These are phyloP conservation scores for Fragum whitleyi DNA, from an alignment of 2,888 invertebrate species.

Conservation along the genomic window DNA sequence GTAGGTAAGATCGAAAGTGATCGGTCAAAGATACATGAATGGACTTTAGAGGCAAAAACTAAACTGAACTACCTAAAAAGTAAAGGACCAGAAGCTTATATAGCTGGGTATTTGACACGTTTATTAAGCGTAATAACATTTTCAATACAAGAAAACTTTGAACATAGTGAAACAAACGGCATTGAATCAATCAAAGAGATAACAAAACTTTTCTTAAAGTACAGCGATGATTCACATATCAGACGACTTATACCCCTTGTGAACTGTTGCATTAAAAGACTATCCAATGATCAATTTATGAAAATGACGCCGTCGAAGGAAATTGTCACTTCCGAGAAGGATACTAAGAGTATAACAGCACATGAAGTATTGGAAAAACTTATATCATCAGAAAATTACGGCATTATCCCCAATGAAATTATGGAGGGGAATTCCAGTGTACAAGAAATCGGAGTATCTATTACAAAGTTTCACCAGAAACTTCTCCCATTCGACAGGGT, in stretches of 20 bases:
- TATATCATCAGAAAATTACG: background rate
- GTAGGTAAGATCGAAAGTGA: too few species aligned
- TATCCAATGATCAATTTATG: background rate
- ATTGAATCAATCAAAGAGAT: slow-evolving; percentile 7
- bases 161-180: background rate
- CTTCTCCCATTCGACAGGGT: background rate
- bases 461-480: slow-evolving; percentile 2
- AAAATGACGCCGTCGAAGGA: background rate
- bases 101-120: slow-evolving; percentile 19
- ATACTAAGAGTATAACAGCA: background rate
- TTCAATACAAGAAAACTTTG: slow-evolving; percentile 17
- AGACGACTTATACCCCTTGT: slow-evolving; percentile 3
- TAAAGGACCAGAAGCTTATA: slow-evolving; percentile 12
- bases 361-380: background rate
- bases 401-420: background rate
- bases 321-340: background rate
- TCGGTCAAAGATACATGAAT: too few species aligned
- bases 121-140: slow-evolving; percentile 16
- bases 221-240: slow-evolving; percentile 10
- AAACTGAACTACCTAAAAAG: background rate
- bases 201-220: background rate
- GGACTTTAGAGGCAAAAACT: background rate
- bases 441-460: slow-evolving; percentile 7
- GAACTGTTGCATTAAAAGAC: background rate
- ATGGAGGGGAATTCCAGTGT: background rate